Evolutionary conservation across 2,888 invertebrate species (phyloP), one percentile per base, ranked within the genome.

Genomic region (Liposcelis brunnea): DNA sequence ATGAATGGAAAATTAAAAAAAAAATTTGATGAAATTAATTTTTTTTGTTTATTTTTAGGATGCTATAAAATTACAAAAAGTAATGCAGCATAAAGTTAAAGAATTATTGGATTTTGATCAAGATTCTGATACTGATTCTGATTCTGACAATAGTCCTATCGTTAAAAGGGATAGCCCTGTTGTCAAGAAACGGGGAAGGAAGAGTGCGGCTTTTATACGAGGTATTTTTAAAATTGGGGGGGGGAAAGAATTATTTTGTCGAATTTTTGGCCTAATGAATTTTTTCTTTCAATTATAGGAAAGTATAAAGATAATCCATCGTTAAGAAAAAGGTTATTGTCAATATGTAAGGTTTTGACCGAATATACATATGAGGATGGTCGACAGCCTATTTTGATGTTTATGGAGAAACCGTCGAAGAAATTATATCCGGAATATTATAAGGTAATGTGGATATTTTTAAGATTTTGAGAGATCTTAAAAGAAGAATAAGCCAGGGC

Each of bases 391-490:
- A 85, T 93, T 69, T 67, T 87, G 47, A 75, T 89, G 54, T 98
- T 98, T 60, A 85, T 95, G 85, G 90, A 91, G 61, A 87, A 94
- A 57, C 97, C 98, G 0, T 90, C 90, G 21, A 84, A 85, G 61
- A 90, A 93, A 59, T 67, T 89, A 31, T 95, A 95, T 59, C 90
- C 94, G 0, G 91, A 91, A 60, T 95, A 95, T 61, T 95, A 94
- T 62, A 54, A 55, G 46, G 40, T 40, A 35, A 35, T 6, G 4
- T 35, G 10, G 4, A 7, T 7, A 14, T 6, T 35, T 26, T 6
- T 26, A 8, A 6, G 4, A 8, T 26, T 26, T 26, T 26, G 8
- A 26, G 8, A 6, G 8, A 26, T 26, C n/a, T n/a, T n/a, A n/a
- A n/a, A n/a, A n/a, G n/a, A n/a, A n/a, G n/a, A n/a, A n/a, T n/a